Evolutionary conservation across 1,140 invertebrate genomes (phyloP).

Genomic region (Orchesella cincta): DNA sequence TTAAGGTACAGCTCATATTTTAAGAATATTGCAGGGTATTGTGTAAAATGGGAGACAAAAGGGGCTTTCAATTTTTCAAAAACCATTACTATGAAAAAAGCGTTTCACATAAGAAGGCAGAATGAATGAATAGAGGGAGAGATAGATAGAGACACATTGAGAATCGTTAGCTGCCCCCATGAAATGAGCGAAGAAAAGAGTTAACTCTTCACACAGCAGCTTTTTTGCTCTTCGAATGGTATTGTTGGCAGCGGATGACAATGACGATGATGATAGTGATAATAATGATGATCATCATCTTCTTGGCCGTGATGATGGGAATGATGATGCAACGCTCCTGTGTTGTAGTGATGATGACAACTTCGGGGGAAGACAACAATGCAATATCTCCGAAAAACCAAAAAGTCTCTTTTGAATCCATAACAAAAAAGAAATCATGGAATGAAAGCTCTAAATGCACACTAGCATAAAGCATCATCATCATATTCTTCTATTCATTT

Average conservation of each 20-base stretch:
- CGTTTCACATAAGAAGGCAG: too few relatives aligned
- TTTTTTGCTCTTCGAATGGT: not conserved
- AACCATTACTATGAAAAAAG: too few relatives aligned
- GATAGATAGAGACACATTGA: too few relatives aligned
- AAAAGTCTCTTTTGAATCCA: conserved; percentile 14
- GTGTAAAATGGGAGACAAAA: conserved; percentile 1
- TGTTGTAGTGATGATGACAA: not conserved
- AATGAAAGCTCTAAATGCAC: conserved; percentile 15
- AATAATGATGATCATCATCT: conserved; percentile 11
- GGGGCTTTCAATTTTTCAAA: not conserved
- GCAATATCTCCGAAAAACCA: not conserved
- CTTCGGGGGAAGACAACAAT: conserved; percentile 15
- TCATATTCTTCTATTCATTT: not conserved
- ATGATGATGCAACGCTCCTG: not conserved
- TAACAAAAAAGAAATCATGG: conserved; percentile 4
- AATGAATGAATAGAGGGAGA: too few relatives aligned
- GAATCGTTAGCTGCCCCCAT: not conserved
- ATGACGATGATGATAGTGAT: not conserved
- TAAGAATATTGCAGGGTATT: too few relatives aligned
- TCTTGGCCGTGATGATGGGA: not conserved
- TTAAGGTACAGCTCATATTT: too few relatives aligned
- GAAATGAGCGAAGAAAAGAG: not conserved
- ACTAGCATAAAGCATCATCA: not conserved
- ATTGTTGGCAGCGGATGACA: conserved; percentile 15
- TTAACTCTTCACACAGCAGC: not conserved